A percentile compares a stretch with the other conserved stretches of the same genome.
These are phyloP conservation scores for Cylindroiulus punctatus DNA, from an alignment of 2,888 invertebrate genomes.

Conservation along the genomic window DNA sequence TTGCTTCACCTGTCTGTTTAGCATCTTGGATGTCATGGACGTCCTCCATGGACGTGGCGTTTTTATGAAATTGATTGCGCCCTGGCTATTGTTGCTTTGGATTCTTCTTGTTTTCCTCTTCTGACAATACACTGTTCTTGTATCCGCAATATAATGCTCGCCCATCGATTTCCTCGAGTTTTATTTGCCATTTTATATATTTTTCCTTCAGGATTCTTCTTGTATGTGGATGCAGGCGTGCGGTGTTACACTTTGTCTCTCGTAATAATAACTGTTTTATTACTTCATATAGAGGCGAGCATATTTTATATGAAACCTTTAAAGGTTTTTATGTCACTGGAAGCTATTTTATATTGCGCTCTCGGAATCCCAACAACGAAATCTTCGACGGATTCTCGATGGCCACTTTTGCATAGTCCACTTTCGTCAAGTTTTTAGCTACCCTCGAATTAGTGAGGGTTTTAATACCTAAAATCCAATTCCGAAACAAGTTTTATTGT, in stretches of 20 bases:
- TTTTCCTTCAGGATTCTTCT: neutral
- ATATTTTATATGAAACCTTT: constrained; percentile 38
- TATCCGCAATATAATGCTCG: neutral
- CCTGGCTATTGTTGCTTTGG: no score
- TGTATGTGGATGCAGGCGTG: neutral
- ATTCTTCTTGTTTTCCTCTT: no score
- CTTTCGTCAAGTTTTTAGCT: neutral
- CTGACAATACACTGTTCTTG: neutral
- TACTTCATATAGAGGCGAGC: constrained; percentile 8
- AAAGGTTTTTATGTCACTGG: neutral
- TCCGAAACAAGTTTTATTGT: no score
- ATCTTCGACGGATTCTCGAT: neutral
- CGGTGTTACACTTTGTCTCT: constrained; percentile 7
- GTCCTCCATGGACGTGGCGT: no score
- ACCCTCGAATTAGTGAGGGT: no score
- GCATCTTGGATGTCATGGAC: no score
- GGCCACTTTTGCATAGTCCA: neutral
- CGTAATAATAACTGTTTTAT: constrained; percentile 15
- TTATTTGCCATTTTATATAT: constrained; percentile 16
- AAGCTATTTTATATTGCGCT: neutral
- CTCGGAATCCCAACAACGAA: neutral
- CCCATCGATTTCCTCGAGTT: neutral
- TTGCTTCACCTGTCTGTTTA: no score
- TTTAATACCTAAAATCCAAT: no score
- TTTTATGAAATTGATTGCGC: no score